phyloP scores from a whole-genome alignment of 2,113 vertebrate species.

The Caranx melampygus region DNA sequence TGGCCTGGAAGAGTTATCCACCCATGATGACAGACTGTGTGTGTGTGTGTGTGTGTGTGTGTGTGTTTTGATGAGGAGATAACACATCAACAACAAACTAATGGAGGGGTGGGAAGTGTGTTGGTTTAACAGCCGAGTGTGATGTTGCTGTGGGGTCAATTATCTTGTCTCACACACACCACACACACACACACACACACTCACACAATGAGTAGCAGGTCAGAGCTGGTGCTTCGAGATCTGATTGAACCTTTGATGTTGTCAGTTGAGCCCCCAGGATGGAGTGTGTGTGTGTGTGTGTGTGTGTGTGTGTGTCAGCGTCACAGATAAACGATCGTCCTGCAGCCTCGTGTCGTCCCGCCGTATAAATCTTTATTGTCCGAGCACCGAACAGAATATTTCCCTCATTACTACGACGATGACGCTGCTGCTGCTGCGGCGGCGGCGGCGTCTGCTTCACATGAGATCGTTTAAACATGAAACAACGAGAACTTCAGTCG shows the following conservation, averaged over 20 bases:
- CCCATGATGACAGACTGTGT: conserved; percentile 13
- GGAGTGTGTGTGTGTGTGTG: conserved; percentile 11
- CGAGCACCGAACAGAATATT: background rate
- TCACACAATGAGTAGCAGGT: conserved; percentile 39
- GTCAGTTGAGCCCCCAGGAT: conserved; percentile 6
- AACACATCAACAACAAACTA: conserved; percentile 40
- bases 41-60: conserved; percentile 27
- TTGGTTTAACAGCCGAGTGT: conserved; percentile 36
- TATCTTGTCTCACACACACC: conserved; percentile 16
- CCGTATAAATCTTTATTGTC: background rate
- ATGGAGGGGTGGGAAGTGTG: conserved; percentile 45
- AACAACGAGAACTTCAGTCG: background rate
- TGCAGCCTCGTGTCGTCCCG: conserved; percentile 15
- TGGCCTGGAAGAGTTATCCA: conserved; percentile 49
- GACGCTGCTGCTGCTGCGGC: too few relatives aligned
- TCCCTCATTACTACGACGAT: background rate
- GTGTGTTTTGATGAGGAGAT: conserved; percentile 36
- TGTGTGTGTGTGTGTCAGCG: conserved; percentile 8
- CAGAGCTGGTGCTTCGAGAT: conserved; percentile 34
- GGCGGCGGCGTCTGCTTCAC: background rate
- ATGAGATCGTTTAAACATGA: background rate
- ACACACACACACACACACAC: conserved; percentile 31
- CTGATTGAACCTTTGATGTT: conserved; percentile 49
- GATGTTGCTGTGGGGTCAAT: conserved; percentile 49
- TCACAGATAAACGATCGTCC: conserved; percentile 26